Evolutionary conservation across 2,797 vertebrate species (phyloP).

Genomic region (Lagocephalus sceleratus): DNA sequence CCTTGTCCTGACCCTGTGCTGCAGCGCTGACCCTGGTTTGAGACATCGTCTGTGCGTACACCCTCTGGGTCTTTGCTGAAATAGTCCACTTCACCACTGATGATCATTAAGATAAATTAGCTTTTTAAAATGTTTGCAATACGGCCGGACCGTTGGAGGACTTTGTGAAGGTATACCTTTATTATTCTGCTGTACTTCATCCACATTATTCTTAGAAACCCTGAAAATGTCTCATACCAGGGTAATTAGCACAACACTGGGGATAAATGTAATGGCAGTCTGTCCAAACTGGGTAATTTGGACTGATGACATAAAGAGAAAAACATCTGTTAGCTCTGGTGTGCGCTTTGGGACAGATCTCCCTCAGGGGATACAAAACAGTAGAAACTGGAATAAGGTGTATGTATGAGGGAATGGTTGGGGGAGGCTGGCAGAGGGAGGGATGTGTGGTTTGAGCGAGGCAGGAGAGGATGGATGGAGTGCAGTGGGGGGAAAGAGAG

Average conservation of each 20-base stretch:
- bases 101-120: background rate
- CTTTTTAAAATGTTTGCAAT: background rate
- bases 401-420: constrained; percentile 11
- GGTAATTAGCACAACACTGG: constrained; percentile 43
- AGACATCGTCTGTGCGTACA: background rate
- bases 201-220: constrained; percentile 2
- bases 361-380: constrained; percentile 39
- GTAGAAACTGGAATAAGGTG: constrained; percentile 39
- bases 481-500: constrained; percentile 55
- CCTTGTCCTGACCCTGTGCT: constrained; percentile 15
- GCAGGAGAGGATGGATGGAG: constrained; percentile 65
- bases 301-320: constrained; percentile 11
- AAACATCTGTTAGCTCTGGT: constrained; percentile 55
- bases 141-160: background rate
- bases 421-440: constrained; percentile 27
- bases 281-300: constrained; percentile 28
- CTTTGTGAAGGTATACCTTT: background rate
- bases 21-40: background rate
- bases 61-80: background rate
- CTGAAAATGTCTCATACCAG: constrained; percentile 11
- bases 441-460: constrained; percentile 24
- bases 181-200: constrained; percentile 10
- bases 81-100: background rate
- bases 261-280: constrained; percentile 27
- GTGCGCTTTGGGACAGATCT: constrained; percentile 45